Evolutionary conservation across 2,888 invertebrate genomes (phyloP).

Genomic region (Eristalis tenax): DNA sequence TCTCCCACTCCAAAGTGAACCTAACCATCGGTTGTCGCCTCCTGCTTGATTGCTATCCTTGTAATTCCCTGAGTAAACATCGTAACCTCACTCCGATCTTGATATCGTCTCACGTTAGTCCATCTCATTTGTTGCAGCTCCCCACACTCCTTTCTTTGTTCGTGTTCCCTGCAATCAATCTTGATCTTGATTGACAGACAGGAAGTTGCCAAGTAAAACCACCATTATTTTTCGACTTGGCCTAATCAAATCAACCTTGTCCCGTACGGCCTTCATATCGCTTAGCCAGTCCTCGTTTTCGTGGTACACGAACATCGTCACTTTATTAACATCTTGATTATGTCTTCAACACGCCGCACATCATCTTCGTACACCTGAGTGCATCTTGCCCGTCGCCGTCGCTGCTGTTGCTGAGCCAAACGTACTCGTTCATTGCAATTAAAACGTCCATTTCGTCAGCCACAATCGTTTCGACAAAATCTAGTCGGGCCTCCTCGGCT

Average conservation of each 20-base stretch:
- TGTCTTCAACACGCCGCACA: background rate
- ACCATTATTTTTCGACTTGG: background rate
- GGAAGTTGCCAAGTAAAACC: background rate
- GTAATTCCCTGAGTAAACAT: background rate
- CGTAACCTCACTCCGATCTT: background rate
- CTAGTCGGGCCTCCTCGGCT: background rate
- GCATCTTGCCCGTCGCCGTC: background rate
- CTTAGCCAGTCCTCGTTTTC: background rate
- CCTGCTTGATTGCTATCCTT: too few species aligned
- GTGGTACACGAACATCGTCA: constrained; percentile 8
- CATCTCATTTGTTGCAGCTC: background rate
- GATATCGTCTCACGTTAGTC: background rate
- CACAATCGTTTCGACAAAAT: constrained; percentile 15
- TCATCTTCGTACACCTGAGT: background rate
- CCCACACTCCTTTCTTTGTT: background rate
- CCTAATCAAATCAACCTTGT: background rate
- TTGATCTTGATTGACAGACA: background rate
- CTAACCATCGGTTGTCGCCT: too few species aligned
- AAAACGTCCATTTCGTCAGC: constrained; percentile 20
- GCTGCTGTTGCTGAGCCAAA: too few species aligned
- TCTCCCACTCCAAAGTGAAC: too few species aligned
- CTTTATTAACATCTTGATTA: background rate
- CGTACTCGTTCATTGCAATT: constrained; percentile 14
- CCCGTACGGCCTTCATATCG: background rate
- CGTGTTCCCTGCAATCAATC: background rate